Evolutionary conservation across 2,888 invertebrate genomes (phyloP).

Genomic region (Didymodactylos carnosus): DNA sequence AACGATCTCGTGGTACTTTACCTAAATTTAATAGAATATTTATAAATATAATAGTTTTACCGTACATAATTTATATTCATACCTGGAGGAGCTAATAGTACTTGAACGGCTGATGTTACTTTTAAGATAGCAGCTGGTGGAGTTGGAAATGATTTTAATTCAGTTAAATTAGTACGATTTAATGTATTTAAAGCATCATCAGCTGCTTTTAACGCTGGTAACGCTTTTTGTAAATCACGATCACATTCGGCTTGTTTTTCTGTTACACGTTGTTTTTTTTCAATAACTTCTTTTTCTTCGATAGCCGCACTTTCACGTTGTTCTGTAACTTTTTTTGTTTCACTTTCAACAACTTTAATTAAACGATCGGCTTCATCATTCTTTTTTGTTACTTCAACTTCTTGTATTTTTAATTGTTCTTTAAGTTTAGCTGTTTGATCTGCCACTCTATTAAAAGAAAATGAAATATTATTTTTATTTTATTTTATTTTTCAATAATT

Average conservation of each 20-base stretch:
- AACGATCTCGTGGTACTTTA: slow-evolving; percentile 78
- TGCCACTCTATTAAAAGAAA: slow-evolving; percentile 41
- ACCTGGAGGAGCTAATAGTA: slow-evolving; percentile 50
- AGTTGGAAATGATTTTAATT: slow-evolving; percentile 81
- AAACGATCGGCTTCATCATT: slow-evolving; percentile 83
- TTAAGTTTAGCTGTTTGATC: slow-evolving; percentile 78
- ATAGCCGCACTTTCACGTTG: slow-evolving; percentile 66
- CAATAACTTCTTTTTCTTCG: slow-evolving; percentile 6
- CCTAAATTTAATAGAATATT: slow-evolving; percentile 34
- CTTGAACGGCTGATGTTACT: slow-evolving; percentile 83
- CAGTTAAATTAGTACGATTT: slow-evolving; percentile 29
- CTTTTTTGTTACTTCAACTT: slow-evolving; percentile 72
- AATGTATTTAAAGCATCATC: slow-evolving; percentile 17
- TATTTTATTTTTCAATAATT: not conserved
- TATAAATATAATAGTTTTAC: not conserved
- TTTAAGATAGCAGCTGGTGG: slow-evolving; percentile 81
- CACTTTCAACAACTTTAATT: slow-evolving; percentile 67
- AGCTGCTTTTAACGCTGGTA: slow-evolving; percentile 16
- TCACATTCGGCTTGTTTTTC: slow-evolving; percentile 16
- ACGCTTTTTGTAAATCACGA: slow-evolving; percentile 15
- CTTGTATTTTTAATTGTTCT: slow-evolving; percentile 71
- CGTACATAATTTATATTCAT: slow-evolving; percentile 36
- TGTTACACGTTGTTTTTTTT: slow-evolving; percentile 13
- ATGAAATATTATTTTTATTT: no score
- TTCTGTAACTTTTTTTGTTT: slow-evolving; percentile 76